These are phyloP conservation scores for Pachliopta kotzebuea DNA, from an alignment of 2,888 invertebrate species.

Conservation along the genomic window DNA sequence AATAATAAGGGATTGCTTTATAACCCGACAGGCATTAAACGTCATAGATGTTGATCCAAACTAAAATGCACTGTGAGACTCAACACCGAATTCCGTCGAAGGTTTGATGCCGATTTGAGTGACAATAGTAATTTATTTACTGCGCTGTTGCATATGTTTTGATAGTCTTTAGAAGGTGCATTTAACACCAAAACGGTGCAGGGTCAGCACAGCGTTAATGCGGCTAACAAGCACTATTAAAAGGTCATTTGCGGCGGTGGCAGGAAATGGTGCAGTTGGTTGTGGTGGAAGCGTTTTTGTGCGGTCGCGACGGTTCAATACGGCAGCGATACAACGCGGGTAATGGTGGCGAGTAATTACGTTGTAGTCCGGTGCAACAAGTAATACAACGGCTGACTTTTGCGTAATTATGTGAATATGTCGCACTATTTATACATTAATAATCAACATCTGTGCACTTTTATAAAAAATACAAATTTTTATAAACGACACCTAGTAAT, in stretches of 20 bases:
- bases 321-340: constrained; percentile 33
- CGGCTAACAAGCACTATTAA: constrained; percentile 60
- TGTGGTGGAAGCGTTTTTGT: constrained; percentile 54
- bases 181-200: constrained; percentile 22
- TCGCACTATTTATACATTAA: constrained; percentile 2
- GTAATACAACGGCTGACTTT: constrained; percentile 32
- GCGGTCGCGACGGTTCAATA: constrained; percentile 40
- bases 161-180: not conserved
- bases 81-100: no score
- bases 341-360: constrained; percentile 35
- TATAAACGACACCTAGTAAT: no score
- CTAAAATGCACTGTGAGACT: no score
- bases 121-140: no score
- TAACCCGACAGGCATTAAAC: no score
- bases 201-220: constrained; percentile 58
- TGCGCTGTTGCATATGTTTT: no score
- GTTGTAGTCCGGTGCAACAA: constrained; percentile 38
- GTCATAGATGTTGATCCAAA: no score
- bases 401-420: constrained; percentile 9
- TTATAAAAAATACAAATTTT: no score
- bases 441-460: no score
- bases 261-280: constrained; percentile 64
- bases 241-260: constrained; percentile 68
- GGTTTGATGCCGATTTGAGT: no score
- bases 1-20: no score